Conservation (phyloP, 2,113 vertebrate species). For the Himantopus leucocephalus region DNA sequence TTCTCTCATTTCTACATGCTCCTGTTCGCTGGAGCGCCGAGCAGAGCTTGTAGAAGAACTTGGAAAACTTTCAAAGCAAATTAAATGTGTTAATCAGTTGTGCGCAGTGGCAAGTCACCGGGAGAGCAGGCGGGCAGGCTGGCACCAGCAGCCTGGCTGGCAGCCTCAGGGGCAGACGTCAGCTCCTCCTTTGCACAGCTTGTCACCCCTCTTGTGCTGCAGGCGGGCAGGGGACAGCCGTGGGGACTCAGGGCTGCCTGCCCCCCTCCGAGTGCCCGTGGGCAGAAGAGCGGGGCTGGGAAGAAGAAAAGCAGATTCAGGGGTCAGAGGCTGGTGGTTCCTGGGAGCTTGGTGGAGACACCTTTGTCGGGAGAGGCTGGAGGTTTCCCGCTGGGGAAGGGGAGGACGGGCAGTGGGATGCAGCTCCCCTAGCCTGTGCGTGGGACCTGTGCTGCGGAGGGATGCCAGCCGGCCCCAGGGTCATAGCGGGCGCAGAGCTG, state of each 20-base stretch:
- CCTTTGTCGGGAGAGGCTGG: neutral
- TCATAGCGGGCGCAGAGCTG: fast-evolving
- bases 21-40: neutral
- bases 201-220: neutral
- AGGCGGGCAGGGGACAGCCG: fast-evolving
- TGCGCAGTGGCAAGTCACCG: fast-evolving
- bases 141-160: neutral
- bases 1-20: neutral
- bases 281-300: neutral
- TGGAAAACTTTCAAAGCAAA: neutral
- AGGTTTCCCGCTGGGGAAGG: neutral
- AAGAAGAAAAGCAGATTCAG: neutral
- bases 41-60: neutral
- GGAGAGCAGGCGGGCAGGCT: neutral
- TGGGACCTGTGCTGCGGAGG: neutral
- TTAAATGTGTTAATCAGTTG: neutral
- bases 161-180: neutral
- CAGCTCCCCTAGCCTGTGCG: neutral
- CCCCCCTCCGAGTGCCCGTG: fast-evolving
- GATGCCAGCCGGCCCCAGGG: fast-evolving
- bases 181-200: neutral
- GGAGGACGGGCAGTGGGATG: fast-evolving
- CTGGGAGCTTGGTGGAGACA: neutral
- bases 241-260: neutral
- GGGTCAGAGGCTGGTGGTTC: neutral